Percentiles rank a stretch among this genome's conserved stretches.
Conservation (phyloP, 2,888 invertebrate genomes). For the Nezara viridula region DNA sequence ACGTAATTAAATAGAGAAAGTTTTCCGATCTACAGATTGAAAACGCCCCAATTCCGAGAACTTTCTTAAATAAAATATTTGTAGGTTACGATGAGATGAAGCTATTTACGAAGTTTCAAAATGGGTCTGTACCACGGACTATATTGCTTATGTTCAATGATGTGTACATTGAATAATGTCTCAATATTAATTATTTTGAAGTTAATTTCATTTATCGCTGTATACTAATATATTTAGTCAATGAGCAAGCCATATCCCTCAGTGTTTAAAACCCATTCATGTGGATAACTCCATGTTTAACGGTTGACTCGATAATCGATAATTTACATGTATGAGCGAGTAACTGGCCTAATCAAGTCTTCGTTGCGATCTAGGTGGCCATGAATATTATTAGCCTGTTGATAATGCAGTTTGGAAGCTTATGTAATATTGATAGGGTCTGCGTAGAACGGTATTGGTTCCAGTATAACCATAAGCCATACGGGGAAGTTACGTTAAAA, state of each 20-base stretch:
- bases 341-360: not conserved
- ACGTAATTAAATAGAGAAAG: too few species aligned
- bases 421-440: not conserved
- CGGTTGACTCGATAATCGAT: not conserved
- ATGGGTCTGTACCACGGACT: too few species aligned
- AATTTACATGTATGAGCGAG: not conserved
- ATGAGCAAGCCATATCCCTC: not conserved
- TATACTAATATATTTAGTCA: not conserved
- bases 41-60: too few species aligned
- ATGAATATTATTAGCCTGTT: not conserved
- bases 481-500: not conserved
- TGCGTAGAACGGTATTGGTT: not conserved
- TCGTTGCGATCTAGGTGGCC: not conserved
- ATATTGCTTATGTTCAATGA: too few species aligned
- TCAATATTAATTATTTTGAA: not conserved
- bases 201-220: not conserved
- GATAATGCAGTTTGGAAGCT: not conserved
- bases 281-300: not conserved
- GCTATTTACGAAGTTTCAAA: too few species aligned
- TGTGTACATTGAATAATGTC: too few species aligned
- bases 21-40: too few species aligned
- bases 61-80: too few species aligned
- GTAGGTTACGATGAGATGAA: too few species aligned
- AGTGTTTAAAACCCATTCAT: not conserved
- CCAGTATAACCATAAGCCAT: not conserved